A percentile compares a stretch with the other conserved stretches of the same genome.
These are phyloP conservation scores for Pseudopodoces humilis DNA, from an alignment of 2,113 vertebrate species.

Conservation along the genomic window DNA sequence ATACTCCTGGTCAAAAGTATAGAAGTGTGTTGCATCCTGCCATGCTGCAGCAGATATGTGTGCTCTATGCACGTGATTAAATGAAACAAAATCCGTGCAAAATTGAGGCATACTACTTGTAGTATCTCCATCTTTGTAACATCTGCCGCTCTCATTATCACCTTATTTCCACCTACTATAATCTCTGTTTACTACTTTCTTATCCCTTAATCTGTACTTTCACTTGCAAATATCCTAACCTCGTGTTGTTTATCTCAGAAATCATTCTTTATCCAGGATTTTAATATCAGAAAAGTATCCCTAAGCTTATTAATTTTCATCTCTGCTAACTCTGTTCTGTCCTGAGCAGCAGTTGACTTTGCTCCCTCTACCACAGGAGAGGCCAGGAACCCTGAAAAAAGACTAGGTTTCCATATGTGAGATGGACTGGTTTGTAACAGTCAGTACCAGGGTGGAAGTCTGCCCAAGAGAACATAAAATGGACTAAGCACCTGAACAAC, in stretches of 20 bases:
- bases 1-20: neutral
- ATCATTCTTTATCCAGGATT: neutral
- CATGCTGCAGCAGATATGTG: neutral
- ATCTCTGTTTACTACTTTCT: neutral
- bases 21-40: neutral
- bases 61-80: neutral
- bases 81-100: neutral
- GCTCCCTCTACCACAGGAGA: neutral
- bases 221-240: neutral
- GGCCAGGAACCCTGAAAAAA: neutral
- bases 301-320: neutral
- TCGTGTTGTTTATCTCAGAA: neutral
- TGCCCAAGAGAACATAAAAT: neutral
- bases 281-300: neutral
- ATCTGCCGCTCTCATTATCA: neutral
- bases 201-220: constrained; percentile 14
- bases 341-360: neutral
- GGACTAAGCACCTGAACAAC: neutral
- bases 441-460: neutral
- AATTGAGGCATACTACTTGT: neutral
- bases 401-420: neutral
- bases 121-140: neutral
- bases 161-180: neutral
- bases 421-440: neutral
- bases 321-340: neutral